Conservation (phyloP, 2,113 vertebrate genomes). For the Mohoua ochrocephala region DNA sequence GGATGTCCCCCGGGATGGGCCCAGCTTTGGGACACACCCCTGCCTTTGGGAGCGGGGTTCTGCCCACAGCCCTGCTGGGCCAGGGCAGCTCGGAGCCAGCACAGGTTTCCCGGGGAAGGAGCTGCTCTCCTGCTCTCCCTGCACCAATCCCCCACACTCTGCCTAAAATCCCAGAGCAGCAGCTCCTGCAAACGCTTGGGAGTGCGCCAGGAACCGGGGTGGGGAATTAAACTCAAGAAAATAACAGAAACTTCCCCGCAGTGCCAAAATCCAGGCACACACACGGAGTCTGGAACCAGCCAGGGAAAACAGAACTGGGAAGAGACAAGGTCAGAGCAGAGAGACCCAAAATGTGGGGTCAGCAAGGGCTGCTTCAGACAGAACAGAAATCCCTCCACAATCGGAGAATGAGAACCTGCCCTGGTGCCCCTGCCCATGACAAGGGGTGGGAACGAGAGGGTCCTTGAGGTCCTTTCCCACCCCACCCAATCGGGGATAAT, state of each 20-base stretch:
- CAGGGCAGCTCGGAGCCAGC: rapidly evolving
- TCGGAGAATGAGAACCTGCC: background rate
- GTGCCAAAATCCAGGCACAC: background rate
- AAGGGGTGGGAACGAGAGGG: no score
- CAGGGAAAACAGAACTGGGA: background rate
- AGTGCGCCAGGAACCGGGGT: rapidly evolving
- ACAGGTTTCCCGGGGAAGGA: background rate
- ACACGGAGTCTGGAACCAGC: background rate
- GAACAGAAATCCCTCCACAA: background rate
- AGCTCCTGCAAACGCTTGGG: background rate
- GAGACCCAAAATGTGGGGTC: background rate
- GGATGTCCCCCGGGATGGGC: background rate
- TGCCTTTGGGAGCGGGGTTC: background rate
- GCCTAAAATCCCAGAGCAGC: background rate
- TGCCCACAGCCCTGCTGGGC: background rate
- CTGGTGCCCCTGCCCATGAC: background rate
- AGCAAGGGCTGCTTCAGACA: background rate
- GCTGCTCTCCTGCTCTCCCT: background rate
- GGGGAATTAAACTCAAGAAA: background rate
- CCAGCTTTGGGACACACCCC: background rate
- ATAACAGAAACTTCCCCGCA: background rate
- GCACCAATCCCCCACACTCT: background rate
- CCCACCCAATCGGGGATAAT: background rate
- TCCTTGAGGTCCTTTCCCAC: background rate
- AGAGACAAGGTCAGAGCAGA: background rate